Base-by-base conservation (phyloP, 2,113 vertebrate species). In the Piaya cayana region DNA sequence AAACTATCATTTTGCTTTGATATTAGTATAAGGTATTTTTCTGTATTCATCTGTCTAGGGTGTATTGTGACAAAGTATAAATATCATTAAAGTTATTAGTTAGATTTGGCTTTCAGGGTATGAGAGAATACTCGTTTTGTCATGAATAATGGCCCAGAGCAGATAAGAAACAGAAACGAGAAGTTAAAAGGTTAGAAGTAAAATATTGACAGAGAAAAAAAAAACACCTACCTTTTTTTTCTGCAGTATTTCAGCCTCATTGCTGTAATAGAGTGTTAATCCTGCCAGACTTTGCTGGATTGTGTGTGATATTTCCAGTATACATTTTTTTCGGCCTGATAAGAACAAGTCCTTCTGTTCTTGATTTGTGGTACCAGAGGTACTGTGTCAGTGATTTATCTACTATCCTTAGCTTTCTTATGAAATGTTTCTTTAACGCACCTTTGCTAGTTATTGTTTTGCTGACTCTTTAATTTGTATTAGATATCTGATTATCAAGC, bases 1-100 rank as follows among this genome's bases (percentile, higher is more conserved):
- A 56, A 39, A 27, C 1, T 0, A 1, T 6, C 0, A 0, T 86
- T 69, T 88, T 86, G 50, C 14, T 77, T 86, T 69, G 50, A 30
- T 15, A n/a, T 67, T 78, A 36, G 13, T 6, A 15, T 26, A 27
- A 72, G 21, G 30, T 56, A 3, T 2, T 76, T 34, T 39, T 50
- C 32, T 82, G 14, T 52, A 23, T 63, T 42, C 85, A 0, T 8
- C 2, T 34, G 4, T 72, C 39, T 47, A 13, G 30, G n/a, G 37
- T 43, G 30, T 71, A 25, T 21, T 60, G 21, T 62, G 59, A 20
- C 14, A n/a, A 50, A 70, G 11, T 65, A 20, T 86, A 53, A 86
- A 22, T 71, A 32, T 49, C 20, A 21, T 36, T 42, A 11, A 47
- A 45, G 17, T 62, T n/a, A 71, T 29, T 47, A 70, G 47, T 11